A percentile compares a stretch with the other conserved stretches of the same genome.
These are phyloP conservation scores for Podilymbus podiceps DNA, from an alignment of 2,113 vertebrate genomes.

Conservation along the genomic window DNA sequence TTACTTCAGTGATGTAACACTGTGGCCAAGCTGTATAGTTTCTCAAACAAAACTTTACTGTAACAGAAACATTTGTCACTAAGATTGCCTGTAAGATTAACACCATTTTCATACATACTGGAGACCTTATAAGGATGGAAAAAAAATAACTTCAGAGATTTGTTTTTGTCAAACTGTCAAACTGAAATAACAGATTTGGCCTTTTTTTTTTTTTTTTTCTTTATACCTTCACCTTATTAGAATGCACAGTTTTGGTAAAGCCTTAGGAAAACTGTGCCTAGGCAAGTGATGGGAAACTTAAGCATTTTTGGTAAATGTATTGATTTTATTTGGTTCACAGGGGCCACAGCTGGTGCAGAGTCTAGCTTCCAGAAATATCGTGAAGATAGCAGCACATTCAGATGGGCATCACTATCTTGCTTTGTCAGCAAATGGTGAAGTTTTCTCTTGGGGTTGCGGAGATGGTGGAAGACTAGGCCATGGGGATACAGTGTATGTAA, in stretches of 20 bases:
- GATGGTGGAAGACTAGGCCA: slow-evolving; percentile 96
- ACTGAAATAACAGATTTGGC: not conserved
- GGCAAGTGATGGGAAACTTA: not conserved
- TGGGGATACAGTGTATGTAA: slow-evolving; percentile 91
- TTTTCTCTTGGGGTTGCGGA: slow-evolving; percentile 98
- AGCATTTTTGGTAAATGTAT: not conserved
- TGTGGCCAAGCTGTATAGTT: not conserved
- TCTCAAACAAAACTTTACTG: not conserved
- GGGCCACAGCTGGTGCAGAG: slow-evolving; percentile 89
- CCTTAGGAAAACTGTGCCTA: not conserved
- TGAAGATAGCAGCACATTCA: slow-evolving; percentile 94
- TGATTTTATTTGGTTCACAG: slow-evolving; percentile 65
- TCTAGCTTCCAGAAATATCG: slow-evolving; percentile 89
- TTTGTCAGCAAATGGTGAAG: slow-evolving; percentile 90
- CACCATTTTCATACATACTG: not conserved
- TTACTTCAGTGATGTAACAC: not conserved
- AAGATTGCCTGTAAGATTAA: not conserved
- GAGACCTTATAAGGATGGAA: not conserved
- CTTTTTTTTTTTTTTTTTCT: not conserved
- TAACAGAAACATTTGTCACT: not conserved
- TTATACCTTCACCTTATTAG: not conserved
- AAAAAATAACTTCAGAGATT: not conserved
- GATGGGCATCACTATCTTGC: slow-evolving; percentile 96
- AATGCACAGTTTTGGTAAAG: not conserved
- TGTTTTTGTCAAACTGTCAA: not conserved